Evolutionary conservation across 2,888 invertebrate species (phyloP), one percentile per base, ranked within the genome.

Genomic region (Yponomeuta cagnagella): DNA sequence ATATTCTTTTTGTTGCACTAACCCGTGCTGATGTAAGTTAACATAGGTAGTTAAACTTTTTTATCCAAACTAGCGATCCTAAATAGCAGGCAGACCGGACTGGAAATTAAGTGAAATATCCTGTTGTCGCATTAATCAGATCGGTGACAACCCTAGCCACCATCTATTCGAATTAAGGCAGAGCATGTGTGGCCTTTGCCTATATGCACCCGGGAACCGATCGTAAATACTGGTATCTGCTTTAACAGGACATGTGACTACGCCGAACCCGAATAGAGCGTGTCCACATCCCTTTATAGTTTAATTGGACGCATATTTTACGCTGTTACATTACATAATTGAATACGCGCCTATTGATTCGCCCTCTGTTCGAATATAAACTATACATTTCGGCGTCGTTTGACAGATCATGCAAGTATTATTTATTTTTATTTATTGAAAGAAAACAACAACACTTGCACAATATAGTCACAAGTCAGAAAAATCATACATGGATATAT

Each of bases 81-180:
- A 6, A 43, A 43, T 43, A 52, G 2, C 12, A 9, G 10, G 5
- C 23, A 23, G 23, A 0, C 52, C 8, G 12, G 8, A 52, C 52
- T 12, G 52, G 15, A 58, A 15, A 58, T 2, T 12, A 58, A 58
- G 52, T 15, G 12, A 58, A 58, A 58, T 12, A 8, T 15, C 15
- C 15, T 58, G 52, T 58, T 15, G 15, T 15, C 52, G 10, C 52
- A 58, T 58, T 15, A 43, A 37, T 6, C 67, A 8, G 2, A 33
- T n/a, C 43, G 33, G 37, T 73, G 76, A 3, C 84, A 90, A 74
- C 90, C 90, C 90, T 90, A 82, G 69, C 74, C 74, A 77, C 83
- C 89, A 88, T 91, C 89, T 88, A 90, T 90, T 89, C 85, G 87
- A 89, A 90, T 90, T 90, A 90, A 89, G 86, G 86, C 86, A 84